Base-by-base conservation (phyloP, 2,113 vertebrate species). In the Phasianus colchicus region DNA sequence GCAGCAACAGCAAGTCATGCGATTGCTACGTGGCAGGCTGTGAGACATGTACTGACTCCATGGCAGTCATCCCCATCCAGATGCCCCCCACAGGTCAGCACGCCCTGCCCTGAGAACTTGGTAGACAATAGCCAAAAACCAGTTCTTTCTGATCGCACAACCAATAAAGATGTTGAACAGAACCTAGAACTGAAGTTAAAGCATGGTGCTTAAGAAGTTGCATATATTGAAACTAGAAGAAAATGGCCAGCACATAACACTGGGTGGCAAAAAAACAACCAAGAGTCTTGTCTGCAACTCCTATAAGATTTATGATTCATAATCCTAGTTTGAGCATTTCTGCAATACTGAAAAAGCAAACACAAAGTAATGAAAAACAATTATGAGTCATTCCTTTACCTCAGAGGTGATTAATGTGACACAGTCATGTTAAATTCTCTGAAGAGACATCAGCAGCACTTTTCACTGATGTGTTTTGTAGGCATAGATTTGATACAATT, bases 361-460 rank as follows among this genome's bases (percentile, higher is more conserved):
- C 76, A 58, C 57, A 72, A 95, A 32, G 70, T 90, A 91, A 93
- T 94, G 90, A 95, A 93, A 95, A 95, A 81, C 55, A 95, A 76
- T 92, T 86, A 89, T 40, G 47, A 96, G 85, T 94, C 83, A 91
- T 95, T 94, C 83, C 72, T 83, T 95, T 90, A 78, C 89, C 96
- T 96, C 87, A 74, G 52, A 77, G 85, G 50, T 96, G 92, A 95
- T 96, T 95, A 93, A 95, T 93, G 75, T 81, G 88, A 87, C 57
- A 66, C 0, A 5, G 64, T 96, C 79, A 87, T 83, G 77, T 92
- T 95, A 92, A 90, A 80, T 90, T 47, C 74, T 92, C 89, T 1
- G 7, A 92, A 91, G 82, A 96, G 83, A 69, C 48, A 86, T 86
- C 64, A 47, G n/a, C 84, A 85, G 6, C 4, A 15, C 86, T 93